Conservation (phyloP, 1,140 invertebrate species). For the Neodiprion fabricii region DNA sequence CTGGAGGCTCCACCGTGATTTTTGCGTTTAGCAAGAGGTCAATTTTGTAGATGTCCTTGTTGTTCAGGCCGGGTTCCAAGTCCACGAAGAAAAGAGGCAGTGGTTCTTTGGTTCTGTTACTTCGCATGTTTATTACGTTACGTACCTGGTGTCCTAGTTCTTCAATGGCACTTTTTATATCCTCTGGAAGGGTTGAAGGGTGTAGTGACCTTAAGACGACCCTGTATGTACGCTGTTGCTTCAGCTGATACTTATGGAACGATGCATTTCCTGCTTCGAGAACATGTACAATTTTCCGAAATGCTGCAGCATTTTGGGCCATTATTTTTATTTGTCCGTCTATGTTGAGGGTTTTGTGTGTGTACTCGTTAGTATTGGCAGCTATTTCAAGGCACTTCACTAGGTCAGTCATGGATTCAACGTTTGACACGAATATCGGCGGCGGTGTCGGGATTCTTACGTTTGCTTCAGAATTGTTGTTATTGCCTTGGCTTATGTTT, state of each 20-base stretch:
- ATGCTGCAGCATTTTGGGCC: slow-evolving; percentile 9
- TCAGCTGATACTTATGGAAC: slow-evolving; percentile 29
- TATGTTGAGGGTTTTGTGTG: background rate
- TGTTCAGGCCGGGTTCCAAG: slow-evolving; percentile 39
- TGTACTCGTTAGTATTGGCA: too few species aligned
- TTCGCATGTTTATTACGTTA: slow-evolving; percentile 13
- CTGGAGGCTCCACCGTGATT: slow-evolving; percentile 42
- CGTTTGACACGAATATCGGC: too few species aligned
- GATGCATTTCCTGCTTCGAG: slow-evolving; percentile 29
- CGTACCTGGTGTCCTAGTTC: background rate
- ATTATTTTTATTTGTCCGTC: slow-evolving; percentile 26
- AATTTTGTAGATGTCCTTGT: slow-evolving; percentile 42
- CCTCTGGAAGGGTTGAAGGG: background rate
- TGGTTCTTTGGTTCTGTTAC: slow-evolving; percentile 22
- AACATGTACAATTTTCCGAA: slow-evolving; percentile 23
- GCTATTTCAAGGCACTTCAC: too few species aligned
- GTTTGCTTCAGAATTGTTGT: too few species aligned
- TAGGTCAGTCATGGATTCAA: too few species aligned
- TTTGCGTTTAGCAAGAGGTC: slow-evolving; percentile 34
- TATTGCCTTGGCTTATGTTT: too few species aligned
- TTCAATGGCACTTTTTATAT: background rate
- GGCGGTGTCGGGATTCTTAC: too few species aligned
- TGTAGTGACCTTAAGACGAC: slow-evolving; percentile 18
- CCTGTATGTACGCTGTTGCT: slow-evolving; percentile 14
- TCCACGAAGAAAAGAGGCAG: slow-evolving; percentile 42